Percentiles rank a stretch among this genome's conserved stretches.
Evolutionary conservation across 2,797 vertebrate species (phyloP).

Genomic region (Esox lucius): DNA sequence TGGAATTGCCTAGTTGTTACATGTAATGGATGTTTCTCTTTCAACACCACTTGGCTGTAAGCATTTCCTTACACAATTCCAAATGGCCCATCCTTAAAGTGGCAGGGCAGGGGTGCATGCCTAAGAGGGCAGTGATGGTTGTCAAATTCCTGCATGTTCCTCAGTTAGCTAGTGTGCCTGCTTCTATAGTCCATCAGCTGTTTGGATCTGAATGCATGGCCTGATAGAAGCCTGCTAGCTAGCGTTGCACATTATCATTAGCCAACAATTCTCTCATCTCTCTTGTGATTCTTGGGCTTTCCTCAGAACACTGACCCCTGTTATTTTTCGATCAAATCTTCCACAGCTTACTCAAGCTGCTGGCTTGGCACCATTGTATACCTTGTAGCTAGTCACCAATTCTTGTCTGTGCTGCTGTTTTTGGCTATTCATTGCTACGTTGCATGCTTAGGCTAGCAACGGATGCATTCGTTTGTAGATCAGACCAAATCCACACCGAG

Average conservation of each 20-base stretch:
- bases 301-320: background rate
- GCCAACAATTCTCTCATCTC: conserved; percentile 43
- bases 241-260: conserved; percentile 36
- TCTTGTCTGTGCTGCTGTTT: background rate
- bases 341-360: background rate
- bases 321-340: background rate
- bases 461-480: background rate
- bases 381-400: background rate
- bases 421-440: background rate
- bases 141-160: conserved; percentile 54
- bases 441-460: conserved; percentile 24
- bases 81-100: conserved; percentile 35
- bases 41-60: background rate
- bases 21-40: background rate
- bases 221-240: conserved; percentile 31
- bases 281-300: conserved; percentile 35
- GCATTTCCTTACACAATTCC: conserved; percentile 12
- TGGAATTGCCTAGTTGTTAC: background rate
- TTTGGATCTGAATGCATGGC: conserved; percentile 61
- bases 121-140: conserved; percentile 64
- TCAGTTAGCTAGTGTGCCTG: conserved; percentile 25
- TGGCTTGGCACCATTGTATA: background rate
- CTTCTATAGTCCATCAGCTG: conserved; percentile 49
- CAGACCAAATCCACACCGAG: background rate
- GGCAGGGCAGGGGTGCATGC: conserved; percentile 59